A percentile compares a stretch with the other conserved stretches of the same genome.
Conservation (phyloP, 1,140 invertebrate species). For the Bombus cullumanus region DNA sequence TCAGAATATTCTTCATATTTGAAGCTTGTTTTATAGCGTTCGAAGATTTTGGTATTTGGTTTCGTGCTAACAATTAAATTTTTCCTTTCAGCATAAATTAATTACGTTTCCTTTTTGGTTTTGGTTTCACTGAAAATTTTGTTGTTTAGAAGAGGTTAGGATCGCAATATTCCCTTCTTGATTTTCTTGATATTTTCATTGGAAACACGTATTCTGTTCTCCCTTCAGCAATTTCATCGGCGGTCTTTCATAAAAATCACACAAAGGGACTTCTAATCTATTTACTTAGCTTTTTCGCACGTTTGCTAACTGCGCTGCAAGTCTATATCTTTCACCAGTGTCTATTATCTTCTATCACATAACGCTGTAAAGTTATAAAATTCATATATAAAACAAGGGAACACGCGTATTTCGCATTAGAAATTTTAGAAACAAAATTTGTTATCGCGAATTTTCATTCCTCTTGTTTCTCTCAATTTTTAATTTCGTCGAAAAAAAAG, state of each 20-base stretch:
- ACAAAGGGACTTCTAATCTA: background rate
- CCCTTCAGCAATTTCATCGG: background rate
- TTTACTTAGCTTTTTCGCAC: background rate
- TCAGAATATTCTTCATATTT: no score
- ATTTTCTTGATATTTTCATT: background rate
- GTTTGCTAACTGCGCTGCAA: background rate
- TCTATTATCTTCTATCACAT: background rate
- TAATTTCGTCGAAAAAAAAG: no score
- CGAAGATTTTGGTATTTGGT: background rate
- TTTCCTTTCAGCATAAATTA: background rate
- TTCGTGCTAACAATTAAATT: background rate
- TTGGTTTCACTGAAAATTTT: no score
- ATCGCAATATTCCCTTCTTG: no score
- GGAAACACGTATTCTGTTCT: background rate
- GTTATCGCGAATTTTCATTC: background rate
- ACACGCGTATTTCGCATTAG: background rate
- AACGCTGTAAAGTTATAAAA: conserved; percentile 16
- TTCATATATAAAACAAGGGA: background rate
- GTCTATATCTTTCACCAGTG: background rate
- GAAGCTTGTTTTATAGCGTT: background rate
- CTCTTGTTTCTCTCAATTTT: background rate
- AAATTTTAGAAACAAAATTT: background rate
- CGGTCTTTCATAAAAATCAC: background rate
- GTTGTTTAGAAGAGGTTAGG: no score
- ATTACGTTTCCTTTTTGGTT: background rate